These are phyloP conservation scores for Orchestia grillus DNA, from an alignment of 1,140 invertebrate species.

Conservation along the genomic window DNA sequence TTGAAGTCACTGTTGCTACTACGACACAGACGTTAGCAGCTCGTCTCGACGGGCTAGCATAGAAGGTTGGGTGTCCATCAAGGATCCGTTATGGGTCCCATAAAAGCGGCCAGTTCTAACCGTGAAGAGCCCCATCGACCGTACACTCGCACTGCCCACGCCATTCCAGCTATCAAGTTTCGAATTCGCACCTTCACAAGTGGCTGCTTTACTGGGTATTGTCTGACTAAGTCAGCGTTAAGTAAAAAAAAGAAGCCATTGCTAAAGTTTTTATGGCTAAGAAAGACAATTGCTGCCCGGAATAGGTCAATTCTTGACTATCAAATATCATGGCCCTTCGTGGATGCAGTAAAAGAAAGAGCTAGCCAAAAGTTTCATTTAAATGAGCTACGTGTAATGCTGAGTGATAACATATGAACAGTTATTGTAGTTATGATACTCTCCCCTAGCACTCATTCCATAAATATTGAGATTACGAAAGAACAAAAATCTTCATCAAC, in stretches of 20 bases:
- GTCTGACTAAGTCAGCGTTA: neutral
- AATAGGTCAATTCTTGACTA: neutral
- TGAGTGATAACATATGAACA: neutral
- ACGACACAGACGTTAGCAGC: neutral
- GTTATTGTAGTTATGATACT: no score
- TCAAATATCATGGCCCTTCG: neutral
- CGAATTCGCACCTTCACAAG: neutral
- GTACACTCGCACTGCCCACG: neutral
- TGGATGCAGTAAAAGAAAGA: neutral
- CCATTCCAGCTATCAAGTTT: neutral
- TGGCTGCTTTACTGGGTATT: neutral
- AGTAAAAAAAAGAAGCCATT: neutral
- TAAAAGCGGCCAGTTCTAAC: neutral
- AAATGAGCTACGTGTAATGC: neutral
- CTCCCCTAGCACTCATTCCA: no score
- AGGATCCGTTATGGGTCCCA: constrained; percentile 13
- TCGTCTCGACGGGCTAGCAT: neutral
- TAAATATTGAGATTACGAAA: no score
- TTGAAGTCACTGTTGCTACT: neutral
- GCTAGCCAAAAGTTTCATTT: neutral
- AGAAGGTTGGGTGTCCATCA: neutral
- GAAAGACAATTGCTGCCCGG: neutral
- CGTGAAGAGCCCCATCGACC: constrained; percentile 21
- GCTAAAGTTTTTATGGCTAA: neutral
- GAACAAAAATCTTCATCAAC: no score